Evolutionary conservation across 2,113 vertebrate species (phyloP).

Genomic region (Macaca nemestrina): DNA sequence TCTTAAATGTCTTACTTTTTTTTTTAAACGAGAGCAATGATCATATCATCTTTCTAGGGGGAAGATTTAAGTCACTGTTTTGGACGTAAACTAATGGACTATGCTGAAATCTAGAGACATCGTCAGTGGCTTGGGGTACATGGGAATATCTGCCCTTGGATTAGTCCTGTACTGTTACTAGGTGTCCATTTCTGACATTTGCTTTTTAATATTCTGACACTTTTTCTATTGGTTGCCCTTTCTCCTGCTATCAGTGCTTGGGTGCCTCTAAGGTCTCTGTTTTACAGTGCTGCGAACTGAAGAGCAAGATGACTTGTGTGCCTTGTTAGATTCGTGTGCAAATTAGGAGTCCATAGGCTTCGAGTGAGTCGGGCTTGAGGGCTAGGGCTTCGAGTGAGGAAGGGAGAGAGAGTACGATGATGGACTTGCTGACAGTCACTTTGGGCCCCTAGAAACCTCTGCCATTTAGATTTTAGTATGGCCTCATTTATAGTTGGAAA

Average conservation of each 20-base stretch:
- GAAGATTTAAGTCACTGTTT: background rate
- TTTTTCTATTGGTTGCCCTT: background rate
- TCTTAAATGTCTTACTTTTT: background rate
- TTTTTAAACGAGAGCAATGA: background rate
- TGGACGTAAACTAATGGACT: background rate
- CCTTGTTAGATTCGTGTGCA: background rate
- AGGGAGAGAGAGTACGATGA: background rate
- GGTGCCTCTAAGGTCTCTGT: background rate
- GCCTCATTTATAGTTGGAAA: background rate
- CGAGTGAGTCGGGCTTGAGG: background rate
- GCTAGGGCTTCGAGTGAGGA: background rate
- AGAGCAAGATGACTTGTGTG: no score
- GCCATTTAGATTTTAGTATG: background rate
- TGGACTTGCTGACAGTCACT: background rate
- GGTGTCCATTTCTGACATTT: background rate
- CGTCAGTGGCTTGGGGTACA: no score
- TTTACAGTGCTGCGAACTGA: background rate
- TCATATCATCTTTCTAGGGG: background rate
- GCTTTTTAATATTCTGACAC: background rate
- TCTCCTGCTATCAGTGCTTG: fast-evolving
- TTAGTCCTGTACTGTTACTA: background rate
- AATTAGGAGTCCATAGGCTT: background rate
- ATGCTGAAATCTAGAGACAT: background rate
- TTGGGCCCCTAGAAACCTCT: background rate
- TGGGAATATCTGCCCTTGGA: background rate